phyloP scores from a whole-genome alignment of 2,888 invertebrate species.

The Antheraea assamensis region DNA sequence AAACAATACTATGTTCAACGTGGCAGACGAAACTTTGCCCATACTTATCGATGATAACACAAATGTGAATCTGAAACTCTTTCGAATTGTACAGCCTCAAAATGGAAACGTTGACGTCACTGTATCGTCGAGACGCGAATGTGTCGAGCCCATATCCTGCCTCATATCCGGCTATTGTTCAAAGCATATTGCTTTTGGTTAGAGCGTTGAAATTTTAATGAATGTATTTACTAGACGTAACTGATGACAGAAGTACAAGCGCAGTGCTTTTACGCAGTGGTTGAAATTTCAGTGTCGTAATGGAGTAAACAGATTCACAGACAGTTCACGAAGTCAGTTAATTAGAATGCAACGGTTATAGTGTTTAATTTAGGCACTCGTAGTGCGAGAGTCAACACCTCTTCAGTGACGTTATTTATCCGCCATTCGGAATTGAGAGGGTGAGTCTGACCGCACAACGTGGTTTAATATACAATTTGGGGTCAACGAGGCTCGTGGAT shows the following conservation, averaged over 20 bases:
- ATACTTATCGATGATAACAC: conserved; percentile 26
- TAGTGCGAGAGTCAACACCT: conserved; percentile 63
- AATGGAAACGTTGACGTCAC: conserved; percentile 61
- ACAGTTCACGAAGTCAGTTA: conserved; percentile 52
- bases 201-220: conserved; percentile 55
- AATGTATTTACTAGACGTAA: conserved; percentile 12
- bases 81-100: conserved; percentile 45
- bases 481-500: conserved; percentile 31
- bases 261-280: background rate
- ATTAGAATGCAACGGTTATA: conserved; percentile 60
- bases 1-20: conserved; percentile 70
- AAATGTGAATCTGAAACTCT: conserved; percentile 32
- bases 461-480: conserved; percentile 49
- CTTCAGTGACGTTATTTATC: conserved; percentile 62
- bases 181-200: conserved; percentile 39
- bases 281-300: conserved; percentile 33
- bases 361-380: conserved; percentile 61
- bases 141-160: conserved; percentile 65
- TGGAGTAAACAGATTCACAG: conserved; percentile 46
- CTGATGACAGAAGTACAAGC: background rate
- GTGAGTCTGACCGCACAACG: conserved; percentile 62
- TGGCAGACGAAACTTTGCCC: conserved; percentile 67
- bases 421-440: conserved; percentile 62
- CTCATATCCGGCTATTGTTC: conserved; percentile 70
- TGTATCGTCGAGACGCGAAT: conserved; percentile 53